Base-by-base conservation (phyloP, 2,113 vertebrate species). In the Accipiter virgatus region DNA sequence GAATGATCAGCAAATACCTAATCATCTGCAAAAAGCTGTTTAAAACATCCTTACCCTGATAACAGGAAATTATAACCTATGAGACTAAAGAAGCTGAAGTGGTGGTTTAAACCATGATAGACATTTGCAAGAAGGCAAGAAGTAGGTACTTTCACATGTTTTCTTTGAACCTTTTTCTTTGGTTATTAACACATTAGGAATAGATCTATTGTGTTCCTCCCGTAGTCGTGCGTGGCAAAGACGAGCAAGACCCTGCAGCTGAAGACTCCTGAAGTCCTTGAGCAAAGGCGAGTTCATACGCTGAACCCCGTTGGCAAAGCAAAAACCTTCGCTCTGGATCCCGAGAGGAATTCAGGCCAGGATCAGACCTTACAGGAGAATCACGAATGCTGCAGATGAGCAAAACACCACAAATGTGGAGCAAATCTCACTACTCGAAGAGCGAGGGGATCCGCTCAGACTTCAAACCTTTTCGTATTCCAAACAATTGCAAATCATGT, bases 1-100 rank as follows among this genome's bases (percentile, higher is more conserved):
- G 97, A 98, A 98, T 98, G 98, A 98, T 98, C 80, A 96, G 75
- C 91, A 97, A 95, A 97, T 96, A 97, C 94, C 90, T 96, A 86
- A 97, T 96, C 92, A 96, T 95, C 90, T 97, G 95, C 88, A 96
- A 93, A 85, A 93, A 97, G 71, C 67, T 86, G 86, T 97, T 98
- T 95, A 95, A 97, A 98, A 97, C 78, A 94, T 58, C 89, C 77
- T 97, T 70, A 79, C 71, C 80, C 95, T 97, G 94, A 97, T 97
- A 97, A 98, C 92, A 96, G 78, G 90, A 96, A 97, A 98, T 97
- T 97, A 97, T 67, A 97, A 97, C 91, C 78, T 95, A 50, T 93
- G 80, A 97, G 91, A 95, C 91, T 43, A 82, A 87, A 94, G 87
- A 92, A 93, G 70, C 43, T 97, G 90, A 97, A 95, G 86, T 89